Conservation (phyloP, 2,113 vertebrate species). For the Cranoglanis bouderius region DNA sequence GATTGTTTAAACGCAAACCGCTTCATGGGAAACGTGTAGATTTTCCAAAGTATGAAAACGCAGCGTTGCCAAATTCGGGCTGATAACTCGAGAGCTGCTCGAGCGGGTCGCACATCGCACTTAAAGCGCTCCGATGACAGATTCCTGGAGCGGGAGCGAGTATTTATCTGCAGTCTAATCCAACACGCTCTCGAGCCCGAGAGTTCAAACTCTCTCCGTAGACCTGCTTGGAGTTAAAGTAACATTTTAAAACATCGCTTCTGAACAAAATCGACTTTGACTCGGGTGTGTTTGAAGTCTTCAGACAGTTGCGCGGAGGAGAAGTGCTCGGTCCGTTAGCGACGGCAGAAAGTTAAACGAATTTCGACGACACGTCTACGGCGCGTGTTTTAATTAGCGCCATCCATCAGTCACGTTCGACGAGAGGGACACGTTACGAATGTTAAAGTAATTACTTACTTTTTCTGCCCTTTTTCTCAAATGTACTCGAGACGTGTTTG, state of each 20-base stretch:
- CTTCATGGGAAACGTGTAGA: constrained; percentile 62
- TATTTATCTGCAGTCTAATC: constrained; percentile 50
- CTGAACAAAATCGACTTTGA: constrained; percentile 37
- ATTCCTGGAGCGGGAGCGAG: constrained; percentile 26
- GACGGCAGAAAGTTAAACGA: neutral
- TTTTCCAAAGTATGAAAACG: constrained; percentile 51
- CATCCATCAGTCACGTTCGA: neutral
- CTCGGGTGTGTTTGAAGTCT: constrained; percentile 22
- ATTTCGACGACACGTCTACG: neutral
- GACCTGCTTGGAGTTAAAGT: constrained; percentile 9
- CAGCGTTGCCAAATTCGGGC: constrained; percentile 51
- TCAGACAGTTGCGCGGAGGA: neutral
- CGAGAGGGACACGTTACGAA: neutral
- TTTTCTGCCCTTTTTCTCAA: neutral
- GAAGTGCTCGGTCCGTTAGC: neutral
- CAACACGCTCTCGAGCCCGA: constrained; percentile 35
- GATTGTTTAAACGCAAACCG: constrained; percentile 59
- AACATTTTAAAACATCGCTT: constrained; percentile 40
- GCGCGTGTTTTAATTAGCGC: neutral
- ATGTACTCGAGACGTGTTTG: neutral
- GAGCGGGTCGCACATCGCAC: constrained; percentile 43
- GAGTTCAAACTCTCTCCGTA: constrained; percentile 36
- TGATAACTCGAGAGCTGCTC: constrained; percentile 56
- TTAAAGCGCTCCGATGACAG: constrained; percentile 38
- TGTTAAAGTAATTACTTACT: neutral